Percentiles rank a stretch among this genome's conserved stretches.
Conservation (phyloP, 2,888 invertebrate genomes). For the Euphydryas editha region DNA sequence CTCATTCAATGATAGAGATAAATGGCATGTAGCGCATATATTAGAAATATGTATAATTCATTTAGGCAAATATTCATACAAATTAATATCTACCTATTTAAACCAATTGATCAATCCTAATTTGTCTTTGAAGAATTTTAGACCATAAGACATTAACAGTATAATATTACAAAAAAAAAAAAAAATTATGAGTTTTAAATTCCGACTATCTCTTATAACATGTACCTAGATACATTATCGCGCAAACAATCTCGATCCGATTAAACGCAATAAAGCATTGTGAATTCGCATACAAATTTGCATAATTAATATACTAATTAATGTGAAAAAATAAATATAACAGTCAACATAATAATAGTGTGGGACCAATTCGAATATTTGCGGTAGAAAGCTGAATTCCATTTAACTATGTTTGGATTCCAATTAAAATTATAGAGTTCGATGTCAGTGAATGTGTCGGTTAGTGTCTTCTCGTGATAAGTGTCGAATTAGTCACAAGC, state of each 20-base stretch:
- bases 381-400: constrained; percentile 54
- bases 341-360: constrained; percentile 61
- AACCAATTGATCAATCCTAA: too few relatives aligned
- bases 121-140: too few relatives aligned
- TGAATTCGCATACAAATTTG: constrained; percentile 77
- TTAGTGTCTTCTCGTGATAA: constrained; percentile 31
- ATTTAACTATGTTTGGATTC: constrained; percentile 22
- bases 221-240: constrained; percentile 34
- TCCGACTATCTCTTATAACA: constrained; percentile 42
- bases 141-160: not conserved
- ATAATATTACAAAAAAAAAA: not conserved
- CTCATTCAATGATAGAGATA: too few relatives aligned
- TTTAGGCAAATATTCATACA: too few relatives aligned
- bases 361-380: constrained; percentile 51
- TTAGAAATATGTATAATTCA: too few relatives aligned
- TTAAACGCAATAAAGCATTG: constrained; percentile 76
- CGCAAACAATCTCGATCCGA: constrained; percentile 65
- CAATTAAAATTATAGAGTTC: constrained; percentile 28
- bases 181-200: not conserved
- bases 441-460: constrained; percentile 13
- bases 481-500: constrained; percentile 23
- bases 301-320: constrained; percentile 81
- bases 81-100: too few relatives aligned
- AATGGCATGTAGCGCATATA: too few relatives aligned
- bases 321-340: constrained; percentile 58